A percentile compares a stretch with the other conserved stretches of the same genome.
Conservation (phyloP, 92 coral and sea anemone species). For the Anthopleura xanthogrammica region DNA sequence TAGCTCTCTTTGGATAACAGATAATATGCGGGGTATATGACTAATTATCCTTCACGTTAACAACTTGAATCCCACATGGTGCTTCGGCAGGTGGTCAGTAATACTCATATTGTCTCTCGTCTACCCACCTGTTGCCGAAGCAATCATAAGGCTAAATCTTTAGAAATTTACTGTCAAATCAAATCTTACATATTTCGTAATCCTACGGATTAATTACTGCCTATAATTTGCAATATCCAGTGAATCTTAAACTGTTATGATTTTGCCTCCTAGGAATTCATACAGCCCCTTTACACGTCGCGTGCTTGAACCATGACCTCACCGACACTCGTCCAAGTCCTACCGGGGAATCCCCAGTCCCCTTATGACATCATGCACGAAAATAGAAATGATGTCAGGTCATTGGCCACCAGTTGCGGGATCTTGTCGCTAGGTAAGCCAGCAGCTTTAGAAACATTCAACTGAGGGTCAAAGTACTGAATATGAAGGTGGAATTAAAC, state of each 20-base stretch:
- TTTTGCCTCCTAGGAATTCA: background rate
- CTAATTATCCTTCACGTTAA: background rate
- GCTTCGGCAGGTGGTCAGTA: background rate
- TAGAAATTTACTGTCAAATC: background rate
- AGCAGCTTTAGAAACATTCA: background rate
- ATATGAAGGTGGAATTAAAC: background rate
- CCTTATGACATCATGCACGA: slow-evolving; percentile 9
- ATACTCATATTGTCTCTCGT: background rate
- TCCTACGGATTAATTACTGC: background rate
- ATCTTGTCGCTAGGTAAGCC: slow-evolving; percentile 22
- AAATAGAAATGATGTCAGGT: slow-evolving; percentile 29
- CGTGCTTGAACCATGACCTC: slow-evolving; percentile 27
- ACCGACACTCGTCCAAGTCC: slow-evolving; percentile 22
- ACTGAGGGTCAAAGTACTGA: background rate
- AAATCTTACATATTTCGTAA: background rate
- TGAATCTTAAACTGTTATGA: background rate
- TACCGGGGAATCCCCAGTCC: slow-evolving; percentile 32
- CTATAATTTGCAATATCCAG: background rate
- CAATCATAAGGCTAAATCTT: background rate
- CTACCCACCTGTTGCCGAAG: background rate
- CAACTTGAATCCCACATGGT: background rate
- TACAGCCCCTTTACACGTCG: background rate
- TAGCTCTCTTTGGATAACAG: background rate
- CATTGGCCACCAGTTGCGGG: slow-evolving; percentile 13
- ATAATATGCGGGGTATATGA: background rate